phyloP scores from a whole-genome alignment of 2,797 vertebrate genomes.

The Pogonophryne albipinna region DNA sequence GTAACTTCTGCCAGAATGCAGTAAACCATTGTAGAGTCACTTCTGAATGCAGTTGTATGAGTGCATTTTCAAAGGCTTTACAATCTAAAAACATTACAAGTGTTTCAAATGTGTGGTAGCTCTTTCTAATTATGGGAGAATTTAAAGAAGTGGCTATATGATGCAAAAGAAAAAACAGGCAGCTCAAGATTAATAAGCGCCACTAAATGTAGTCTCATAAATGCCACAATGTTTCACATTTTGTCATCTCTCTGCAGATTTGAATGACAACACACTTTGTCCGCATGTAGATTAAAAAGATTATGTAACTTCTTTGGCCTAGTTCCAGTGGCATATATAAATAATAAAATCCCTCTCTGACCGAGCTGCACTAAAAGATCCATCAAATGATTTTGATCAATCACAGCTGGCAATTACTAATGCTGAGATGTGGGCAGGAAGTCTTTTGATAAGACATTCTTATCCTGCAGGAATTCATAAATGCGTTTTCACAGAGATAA shows the following conservation, averaged over 20 bases:
- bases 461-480: conserved; percentile 56
- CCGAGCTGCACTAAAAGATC: conserved; percentile 31
- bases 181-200: background rate
- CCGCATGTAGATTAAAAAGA: conserved; percentile 20
- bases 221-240: conserved; percentile 29
- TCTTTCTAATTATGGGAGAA: background rate
- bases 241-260: conserved; percentile 18
- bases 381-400: conserved; percentile 45
- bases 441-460: conserved; percentile 45
- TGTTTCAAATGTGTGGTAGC: background rate
- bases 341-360: conserved; percentile 28
- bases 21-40: conserved; percentile 16
- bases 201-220: conserved; percentile 20
- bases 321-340: conserved; percentile 16
- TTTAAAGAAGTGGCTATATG: background rate
- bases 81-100: background rate
- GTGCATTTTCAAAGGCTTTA: background rate
- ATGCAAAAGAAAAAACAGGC: conserved; percentile 14
- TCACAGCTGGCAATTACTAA: conserved; percentile 53
- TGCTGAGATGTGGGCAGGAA: conserved; percentile 46
- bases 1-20: conserved; percentile 34
- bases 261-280: conserved; percentile 34
- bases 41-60: background rate
- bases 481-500: conserved; percentile 46
- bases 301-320: conserved; percentile 33